A percentile compares a stretch with the other conserved stretches of the same genome.
Conservation (phyloP, 2,888 invertebrate genomes). For the Leptopilina myrica region DNA sequence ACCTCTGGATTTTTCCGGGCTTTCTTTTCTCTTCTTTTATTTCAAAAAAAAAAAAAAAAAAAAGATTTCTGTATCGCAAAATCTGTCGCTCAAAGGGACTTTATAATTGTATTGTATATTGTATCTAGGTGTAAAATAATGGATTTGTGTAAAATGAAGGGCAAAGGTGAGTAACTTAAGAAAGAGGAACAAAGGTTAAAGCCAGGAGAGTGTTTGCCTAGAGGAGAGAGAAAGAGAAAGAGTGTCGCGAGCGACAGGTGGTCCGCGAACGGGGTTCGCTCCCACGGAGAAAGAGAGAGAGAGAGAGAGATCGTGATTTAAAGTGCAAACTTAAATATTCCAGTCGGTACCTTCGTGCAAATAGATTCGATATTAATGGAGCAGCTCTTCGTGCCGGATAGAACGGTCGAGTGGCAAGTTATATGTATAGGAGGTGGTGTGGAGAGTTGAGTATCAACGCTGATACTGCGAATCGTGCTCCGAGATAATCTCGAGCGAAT, state of each 20-base stretch:
- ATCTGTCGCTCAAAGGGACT: conserved; percentile 1
- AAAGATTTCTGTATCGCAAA: not conserved
- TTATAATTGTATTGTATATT: not conserved
- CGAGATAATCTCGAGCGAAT: conserved; percentile 35
- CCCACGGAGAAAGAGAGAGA: conserved; percentile 51
- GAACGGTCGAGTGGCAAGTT: conserved; percentile 33
- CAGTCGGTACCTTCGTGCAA: conserved; percentile 64
- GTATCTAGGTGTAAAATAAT: too few relatives aligned
- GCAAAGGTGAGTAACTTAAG: conserved; percentile 29
- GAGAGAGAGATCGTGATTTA: conserved; percentile 64
- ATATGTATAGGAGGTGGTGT: conserved; percentile 15
- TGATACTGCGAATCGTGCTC: conserved; percentile 30
- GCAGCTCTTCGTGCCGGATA: conserved; percentile 45
- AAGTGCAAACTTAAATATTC: conserved; percentile 72
- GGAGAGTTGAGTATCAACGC: conserved; percentile 22
- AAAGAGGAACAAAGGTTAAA: conserved; percentile 21
- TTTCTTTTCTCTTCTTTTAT: not conserved
- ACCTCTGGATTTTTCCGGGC: not conserved
- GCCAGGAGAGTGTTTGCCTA: conserved; percentile 20
- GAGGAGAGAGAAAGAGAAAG: not conserved
- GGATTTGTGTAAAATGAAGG: not conserved
- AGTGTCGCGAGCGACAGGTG: conserved; percentile 41
- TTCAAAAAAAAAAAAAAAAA: not conserved
- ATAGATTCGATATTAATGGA: conserved; percentile 72
- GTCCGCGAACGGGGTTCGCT: conserved; percentile 54